These are phyloP conservation scores for Trichopoda pennipes DNA, from an alignment of 2,888 invertebrate genomes.

Conservation along the genomic window DNA sequence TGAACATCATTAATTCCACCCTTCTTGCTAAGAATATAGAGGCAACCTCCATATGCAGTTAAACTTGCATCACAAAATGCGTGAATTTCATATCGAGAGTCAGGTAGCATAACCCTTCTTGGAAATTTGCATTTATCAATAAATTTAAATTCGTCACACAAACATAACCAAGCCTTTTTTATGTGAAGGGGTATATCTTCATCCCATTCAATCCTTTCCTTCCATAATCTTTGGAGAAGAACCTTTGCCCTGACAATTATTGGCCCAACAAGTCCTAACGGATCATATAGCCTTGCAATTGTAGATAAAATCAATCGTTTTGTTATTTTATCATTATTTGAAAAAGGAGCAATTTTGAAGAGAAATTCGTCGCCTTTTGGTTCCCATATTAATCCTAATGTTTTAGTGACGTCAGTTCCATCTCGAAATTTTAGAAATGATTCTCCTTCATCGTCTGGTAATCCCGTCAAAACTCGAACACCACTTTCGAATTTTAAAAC, in stretches of 20 bases:
- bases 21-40: conserved; percentile 9
- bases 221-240: too few relatives aligned
- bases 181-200: too few relatives aligned
- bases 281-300: conserved; percentile 51
- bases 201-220: too few relatives aligned
- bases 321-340: background rate
- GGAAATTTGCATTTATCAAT: conserved; percentile 47
- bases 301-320: conserved; percentile 1
- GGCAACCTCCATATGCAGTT: conserved; percentile 39
- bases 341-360: background rate
- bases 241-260: too few relatives aligned
- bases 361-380: conserved; percentile 12
- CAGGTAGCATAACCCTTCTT: conserved; percentile 26
- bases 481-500: conserved; percentile 67
- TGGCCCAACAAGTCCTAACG: too few relatives aligned
- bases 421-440: conserved; percentile 39
- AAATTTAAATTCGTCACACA: background rate
- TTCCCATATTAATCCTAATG: conserved; percentile 44
- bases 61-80: conserved; percentile 57
- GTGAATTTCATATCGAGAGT: conserved; percentile 39
- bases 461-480: conserved; percentile 50
- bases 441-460: conserved; percentile 10
- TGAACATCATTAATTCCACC: background rate
- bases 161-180: background rate
- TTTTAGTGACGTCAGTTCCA: conserved; percentile 45